Percentiles rank a stretch among this genome's conserved stretches.
Conservation (phyloP, 2,888 invertebrate species). For the Iphiclides podalirius region DNA sequence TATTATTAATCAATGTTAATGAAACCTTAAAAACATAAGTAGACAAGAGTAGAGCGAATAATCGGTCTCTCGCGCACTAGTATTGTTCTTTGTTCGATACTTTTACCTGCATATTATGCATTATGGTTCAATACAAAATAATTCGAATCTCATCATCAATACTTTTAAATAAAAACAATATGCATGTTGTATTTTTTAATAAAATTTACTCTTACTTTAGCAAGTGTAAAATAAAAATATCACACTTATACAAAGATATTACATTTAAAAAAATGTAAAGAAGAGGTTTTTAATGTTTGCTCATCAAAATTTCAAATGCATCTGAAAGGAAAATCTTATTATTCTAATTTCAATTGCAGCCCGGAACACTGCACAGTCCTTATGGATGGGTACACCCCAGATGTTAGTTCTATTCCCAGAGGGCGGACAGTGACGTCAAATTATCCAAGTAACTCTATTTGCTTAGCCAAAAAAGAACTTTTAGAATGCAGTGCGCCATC, state of each 20-base stretch:
- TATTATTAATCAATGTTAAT: no score
- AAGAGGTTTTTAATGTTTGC: slow-evolving; percentile 7
- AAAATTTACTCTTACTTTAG: no score
- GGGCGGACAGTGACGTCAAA: slow-evolving; percentile 48
- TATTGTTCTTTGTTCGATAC: no score
- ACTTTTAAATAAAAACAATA: no score
- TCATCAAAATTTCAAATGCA: slow-evolving; percentile 52
- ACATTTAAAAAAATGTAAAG: neutral
- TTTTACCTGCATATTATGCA: no score
- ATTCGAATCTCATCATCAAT: no score
- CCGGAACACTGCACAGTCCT: slow-evolving; percentile 37
- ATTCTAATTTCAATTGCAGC: slow-evolving; percentile 47
- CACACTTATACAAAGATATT: neutral
- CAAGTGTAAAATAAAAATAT: no score
- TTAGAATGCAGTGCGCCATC: slow-evolving; percentile 28
- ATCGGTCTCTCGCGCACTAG: no score
- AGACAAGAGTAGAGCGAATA: no score
- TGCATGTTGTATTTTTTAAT: no score
- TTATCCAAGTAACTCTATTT: slow-evolving; percentile 70
- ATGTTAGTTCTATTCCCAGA: slow-evolving; percentile 52
- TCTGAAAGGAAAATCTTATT: slow-evolving; percentile 51
- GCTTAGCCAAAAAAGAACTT: slow-evolving; percentile 52
- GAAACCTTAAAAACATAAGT: no score
- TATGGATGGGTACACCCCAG: slow-evolving; percentile 46
- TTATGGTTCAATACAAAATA: no score